Evolutionary conservation across 92 coral and sea anemone species (phyloP), one percentile per base, ranked within the genome.

Genomic region (Pocillopora meandrina): DNA sequence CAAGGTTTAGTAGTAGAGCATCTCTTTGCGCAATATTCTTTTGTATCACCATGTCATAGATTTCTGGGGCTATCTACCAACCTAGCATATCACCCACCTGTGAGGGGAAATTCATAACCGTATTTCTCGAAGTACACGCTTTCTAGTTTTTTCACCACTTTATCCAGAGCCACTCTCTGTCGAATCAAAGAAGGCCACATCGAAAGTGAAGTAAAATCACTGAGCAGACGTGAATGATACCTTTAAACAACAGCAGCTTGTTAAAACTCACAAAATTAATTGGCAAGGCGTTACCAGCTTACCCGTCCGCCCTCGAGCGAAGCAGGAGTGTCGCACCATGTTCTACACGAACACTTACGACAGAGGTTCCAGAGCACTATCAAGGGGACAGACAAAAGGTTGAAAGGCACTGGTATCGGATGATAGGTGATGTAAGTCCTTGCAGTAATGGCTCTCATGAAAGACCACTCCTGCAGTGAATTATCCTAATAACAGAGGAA

Each of bases 381-480:
- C 35, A 71, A 16, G 0, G 72, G 71, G 34, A 87, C 42, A 11
- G 79, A 72, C 49, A 72, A 31, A 14, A 82, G 68, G 55, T 84
- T 84, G 9, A 84, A 21, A 60, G 87, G 87, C 55, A 84, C 87
- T 35, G 81, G 87, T 34, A 84, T 20, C 8, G 80, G 81, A 31
- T 84, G 87, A 16, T 74, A 74, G 18, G 63, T n/a, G 9, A 75
- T 75, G 87, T 84, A 84, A 1, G 87, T 74, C 57, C 64, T 74
- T 1, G 63, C 64, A 7, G 87, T 84, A 63, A 84, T 62, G 36
- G 87, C 87, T 76, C 75, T 84, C 80, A 52, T 84, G 74, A 63
- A 75, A 7, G 81, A 74, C 87, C 87, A 84, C 57, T 84, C 87
- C 74, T 33, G 56, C 21, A 65, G 5, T 12, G 87, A 63, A 58